phyloP scores from a whole-genome alignment of 2,113 vertebrate genomes.

The Cranoglanis bouderius region DNA sequence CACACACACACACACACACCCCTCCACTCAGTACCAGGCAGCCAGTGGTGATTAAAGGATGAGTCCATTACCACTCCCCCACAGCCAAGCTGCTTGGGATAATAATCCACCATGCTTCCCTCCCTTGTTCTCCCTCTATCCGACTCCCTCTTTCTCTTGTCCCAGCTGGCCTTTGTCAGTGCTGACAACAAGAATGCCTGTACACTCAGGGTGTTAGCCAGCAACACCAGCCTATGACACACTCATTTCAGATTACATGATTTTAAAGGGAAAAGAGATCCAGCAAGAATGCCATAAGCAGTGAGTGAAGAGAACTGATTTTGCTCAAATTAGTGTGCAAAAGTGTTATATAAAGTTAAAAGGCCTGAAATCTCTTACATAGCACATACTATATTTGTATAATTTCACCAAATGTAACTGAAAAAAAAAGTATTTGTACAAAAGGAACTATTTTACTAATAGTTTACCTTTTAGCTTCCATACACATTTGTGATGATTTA shows the following conservation, averaged over 20 bases:
- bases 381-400: not conserved
- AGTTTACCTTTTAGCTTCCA: not conserved
- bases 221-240: conserved; percentile 49
- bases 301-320: conserved; percentile 1
- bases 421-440: not conserved
- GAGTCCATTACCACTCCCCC: conserved; percentile 53
- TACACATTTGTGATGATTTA: not conserved
- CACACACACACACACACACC: conserved; percentile 46
- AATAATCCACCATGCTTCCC: conserved; percentile 43
- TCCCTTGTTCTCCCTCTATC: conserved; percentile 52
- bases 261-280: not conserved
- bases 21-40: conserved; percentile 65
- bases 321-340: not conserved
- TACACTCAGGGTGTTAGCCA: conserved; percentile 50
- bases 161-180: conserved; percentile 81
- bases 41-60: conserved; percentile 73
- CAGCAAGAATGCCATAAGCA: not conserved
- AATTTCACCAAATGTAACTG: not conserved
- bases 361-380: not conserved
- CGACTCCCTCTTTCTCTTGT: conserved; percentile 52
- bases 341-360: not conserved
- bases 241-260: conserved; percentile 40
- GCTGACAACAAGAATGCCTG: conserved; percentile 80
- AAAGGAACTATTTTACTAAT: not conserved
- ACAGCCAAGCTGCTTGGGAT: conserved; percentile 25